Evolutionary conservation across 2,113 vertebrate genomes (phyloP).

Genomic region (Lanius collurio): DNA sequence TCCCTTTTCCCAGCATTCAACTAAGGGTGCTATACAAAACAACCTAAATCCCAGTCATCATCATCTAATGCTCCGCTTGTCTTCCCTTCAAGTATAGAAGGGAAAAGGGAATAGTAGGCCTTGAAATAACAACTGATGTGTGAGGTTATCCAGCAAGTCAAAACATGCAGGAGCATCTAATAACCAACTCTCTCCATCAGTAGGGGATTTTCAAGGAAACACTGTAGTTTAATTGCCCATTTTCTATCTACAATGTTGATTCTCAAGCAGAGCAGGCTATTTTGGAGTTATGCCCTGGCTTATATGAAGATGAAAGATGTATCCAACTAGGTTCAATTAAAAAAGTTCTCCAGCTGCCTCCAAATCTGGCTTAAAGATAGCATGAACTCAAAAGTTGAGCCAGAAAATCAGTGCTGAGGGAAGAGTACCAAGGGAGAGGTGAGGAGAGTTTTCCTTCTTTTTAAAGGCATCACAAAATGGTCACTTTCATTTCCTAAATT

Average conservation of each 20-base stretch:
- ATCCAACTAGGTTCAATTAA: background rate
- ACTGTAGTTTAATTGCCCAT: background rate
- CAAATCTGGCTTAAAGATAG: conserved; percentile 4
- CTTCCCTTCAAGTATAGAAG: background rate
- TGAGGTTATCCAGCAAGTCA: background rate
- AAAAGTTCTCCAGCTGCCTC: background rate
- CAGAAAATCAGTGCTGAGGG: background rate
- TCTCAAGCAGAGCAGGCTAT: background rate
- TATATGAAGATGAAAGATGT: background rate
- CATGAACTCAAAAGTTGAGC: background rate
- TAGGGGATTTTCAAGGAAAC: background rate
- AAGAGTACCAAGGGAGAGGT: background rate
- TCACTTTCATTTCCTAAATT: background rate
- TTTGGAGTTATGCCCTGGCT: background rate
- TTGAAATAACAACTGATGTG: background rate
- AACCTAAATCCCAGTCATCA: background rate
- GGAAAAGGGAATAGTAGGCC: background rate
- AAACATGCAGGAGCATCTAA: conserved; percentile 20
- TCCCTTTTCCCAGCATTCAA: background rate
- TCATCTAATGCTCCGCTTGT: background rate
- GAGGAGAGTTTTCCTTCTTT: background rate
- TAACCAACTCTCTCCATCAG: background rate
- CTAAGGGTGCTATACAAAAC: background rate
- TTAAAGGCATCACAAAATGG: background rate
- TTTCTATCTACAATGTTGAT: background rate